A percentile compares a stretch with the other conserved stretches of the same genome.
phyloP scores from a whole-genome alignment of 2,113 vertebrate species.

The Barnardius zonarius region DNA sequence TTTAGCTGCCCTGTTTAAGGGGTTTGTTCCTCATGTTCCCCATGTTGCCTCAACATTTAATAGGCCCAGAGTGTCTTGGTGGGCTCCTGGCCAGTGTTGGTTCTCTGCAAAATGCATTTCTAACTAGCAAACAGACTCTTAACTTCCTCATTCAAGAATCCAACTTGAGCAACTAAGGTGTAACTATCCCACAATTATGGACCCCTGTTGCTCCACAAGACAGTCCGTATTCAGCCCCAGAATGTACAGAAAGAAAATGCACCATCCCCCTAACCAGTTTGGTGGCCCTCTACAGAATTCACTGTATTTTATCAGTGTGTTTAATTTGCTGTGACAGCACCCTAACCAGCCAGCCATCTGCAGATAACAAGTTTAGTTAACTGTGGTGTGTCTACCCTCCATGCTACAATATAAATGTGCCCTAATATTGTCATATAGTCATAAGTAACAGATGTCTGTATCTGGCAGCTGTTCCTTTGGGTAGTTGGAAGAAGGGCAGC shows the following conservation, averaged over 20 bases:
- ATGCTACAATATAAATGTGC: not conserved
- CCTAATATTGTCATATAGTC: not conserved
- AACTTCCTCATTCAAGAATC: not conserved
- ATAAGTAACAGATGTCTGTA: not conserved
- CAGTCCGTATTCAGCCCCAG: not conserved
- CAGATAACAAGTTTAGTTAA: not conserved
- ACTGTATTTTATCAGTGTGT: not conserved
- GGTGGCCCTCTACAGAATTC: not conserved
- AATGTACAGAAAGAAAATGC: not conserved
- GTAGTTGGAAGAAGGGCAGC: not conserved
- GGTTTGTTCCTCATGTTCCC: not conserved
- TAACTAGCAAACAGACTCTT: not conserved
- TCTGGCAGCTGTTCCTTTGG: not conserved
- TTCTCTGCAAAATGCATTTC: not conserved
- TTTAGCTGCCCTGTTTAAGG: not conserved
- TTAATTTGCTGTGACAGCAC: not conserved
- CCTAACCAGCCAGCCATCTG: not conserved
- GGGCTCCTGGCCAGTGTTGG: not conserved
- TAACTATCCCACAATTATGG: not conserved
- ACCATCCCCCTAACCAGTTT: not conserved
- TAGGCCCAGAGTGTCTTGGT: not conserved
- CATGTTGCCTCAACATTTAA: not conserved
- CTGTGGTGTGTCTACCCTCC: not conserved
- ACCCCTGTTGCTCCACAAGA: not conserved
- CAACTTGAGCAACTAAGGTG: not conserved